Evolutionary conservation across 2,113 vertebrate species (phyloP), one percentile per base, ranked within the genome.

Genomic region (crab-eating macaque (Macaca fascicularis)): DNA sequence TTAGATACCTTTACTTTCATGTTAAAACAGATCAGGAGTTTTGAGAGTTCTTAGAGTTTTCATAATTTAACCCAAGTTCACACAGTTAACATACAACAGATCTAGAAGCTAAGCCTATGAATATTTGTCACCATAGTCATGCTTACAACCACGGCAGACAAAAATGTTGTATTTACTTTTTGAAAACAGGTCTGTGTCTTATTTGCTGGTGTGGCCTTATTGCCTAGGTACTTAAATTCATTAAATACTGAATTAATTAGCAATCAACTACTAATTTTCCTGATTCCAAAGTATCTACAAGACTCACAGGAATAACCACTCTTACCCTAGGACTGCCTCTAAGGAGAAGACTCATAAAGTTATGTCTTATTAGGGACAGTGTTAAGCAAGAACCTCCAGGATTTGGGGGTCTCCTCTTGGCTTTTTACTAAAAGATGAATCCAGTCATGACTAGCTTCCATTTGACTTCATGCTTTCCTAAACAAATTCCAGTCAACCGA

Each of bases 1-100:
- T 92, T 94, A 86, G 43, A 69, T 90, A 70, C 20, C 70, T 94
- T 87, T 38, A 82, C 64, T 95, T 38, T 93, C 61, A 17, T 94
- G 69, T 86, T 87, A 52, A 90, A 95, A 94, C 30, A 52, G 74
- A 70, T 67, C 23, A 81, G 45, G 93, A 50, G 23, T 92, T 93
- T 52, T 86, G 57, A 95, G 43, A 22, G 40, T 69, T 86, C 67
- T 92, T 50, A 43, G n/a, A 67, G n/a, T 40, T 92, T 86, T 83
- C 59, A 64, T 69, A 93, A 92, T 22, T 80, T 89, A 32, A 35
- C 16, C 59, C 93, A 92, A 50, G n/a, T 90, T 83, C 61, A 67
- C 72, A 79, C 25, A 64, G 30, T 72, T 81, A 92, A 89, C 17
- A 30, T 75, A 69, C 67, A 87, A 30, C 32, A 90, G 35, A 70